Evolutionary conservation across 1,140 invertebrate genomes (phyloP), one percentile per base, ranked within the genome.

Genomic region (Drosophila melanica): DNA sequence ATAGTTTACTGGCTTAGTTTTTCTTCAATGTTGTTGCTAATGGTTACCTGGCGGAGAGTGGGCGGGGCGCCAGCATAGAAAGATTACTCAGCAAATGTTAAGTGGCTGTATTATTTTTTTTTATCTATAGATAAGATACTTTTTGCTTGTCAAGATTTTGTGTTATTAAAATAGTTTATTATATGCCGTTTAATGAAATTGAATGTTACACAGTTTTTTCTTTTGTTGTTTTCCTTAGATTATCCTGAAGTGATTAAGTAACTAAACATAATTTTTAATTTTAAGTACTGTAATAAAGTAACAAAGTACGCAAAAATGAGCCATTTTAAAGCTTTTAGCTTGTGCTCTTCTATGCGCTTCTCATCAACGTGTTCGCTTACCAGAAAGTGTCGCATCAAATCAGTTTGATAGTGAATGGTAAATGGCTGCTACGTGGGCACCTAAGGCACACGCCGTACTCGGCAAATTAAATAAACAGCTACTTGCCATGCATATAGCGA

Each of bases 401-500:
- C 79, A 84, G 73, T 77, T 64, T 63, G 59, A 66, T 51, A 58
- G 72, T 59, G 70, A 66, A 54, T 47, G 58, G 41, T 30, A 55
- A 55, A 55, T 57, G 39, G 54, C 54, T 30, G 37, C 54, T 57
- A 57, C 54, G 54, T 57, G 55, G 41, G 23, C 41, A 42, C 33
- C 41, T 35, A 30, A 23, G 54, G 18, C 55, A 57, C 51, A 78
- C 70, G 41, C n/a, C 14, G 69, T 75, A 78, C 63, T 68, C 42
- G 51, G 67, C 75, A 87, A 86, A 87, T 86, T 86, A 87, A 86
- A 86, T 86, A 86, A 87, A 87, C 82, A 87, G 82, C 82, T 87
- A 72, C 69, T 86, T 85, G 33, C 74, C 79, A 81, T 87, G 80
- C 75, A 81, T 33, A 75, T 75, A 81, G 71, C 67, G 70, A 72